Percentiles rank a stretch among this genome's conserved stretches.
These are phyloP conservation scores for Lordiphosa collinella DNA, from an alignment of 1,140 invertebrate genomes.

Conservation along the genomic window DNA sequence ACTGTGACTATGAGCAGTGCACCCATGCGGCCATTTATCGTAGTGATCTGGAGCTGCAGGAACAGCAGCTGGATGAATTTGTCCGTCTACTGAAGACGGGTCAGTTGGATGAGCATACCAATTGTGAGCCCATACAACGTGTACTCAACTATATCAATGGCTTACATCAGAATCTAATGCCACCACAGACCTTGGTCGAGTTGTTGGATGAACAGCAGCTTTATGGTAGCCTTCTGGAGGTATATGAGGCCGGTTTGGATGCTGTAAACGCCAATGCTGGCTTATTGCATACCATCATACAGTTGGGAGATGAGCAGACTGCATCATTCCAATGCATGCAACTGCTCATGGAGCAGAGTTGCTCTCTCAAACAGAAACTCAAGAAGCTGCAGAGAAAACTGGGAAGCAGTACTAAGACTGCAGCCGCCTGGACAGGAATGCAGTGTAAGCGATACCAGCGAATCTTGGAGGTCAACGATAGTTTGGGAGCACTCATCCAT, in stretches of 20 bases:
- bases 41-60: constrained; percentile 93
- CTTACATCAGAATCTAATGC: constrained; percentile 88
- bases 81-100: constrained; percentile 93
- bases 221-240: constrained; percentile 76
- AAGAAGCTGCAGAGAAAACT: constrained; percentile 87
- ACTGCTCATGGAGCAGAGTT: constrained; percentile 86
- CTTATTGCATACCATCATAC: constrained; percentile 83
- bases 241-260: constrained; percentile 83
- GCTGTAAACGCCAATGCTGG: constrained; percentile 85
- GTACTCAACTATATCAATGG: constrained; percentile 91
- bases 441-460: constrained; percentile 83
- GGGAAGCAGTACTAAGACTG: constrained; percentile 65
- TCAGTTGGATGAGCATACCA: constrained; percentile 94
- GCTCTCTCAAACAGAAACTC: constrained; percentile 89
- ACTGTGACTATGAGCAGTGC: constrained; percentile 90
- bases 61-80: constrained; percentile 92
- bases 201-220: constrained; percentile 80
- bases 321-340: constrained; percentile 87
- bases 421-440: constrained; percentile 80
- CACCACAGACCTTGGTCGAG: constrained; percentile 79
- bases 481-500: constrained; percentile 82
- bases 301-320: constrained; percentile 82
- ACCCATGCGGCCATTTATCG: constrained; percentile 92
- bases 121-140: constrained; percentile 91
- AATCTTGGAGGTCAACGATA: constrained; percentile 82